Evolutionary conservation across 1,140 invertebrate species (phyloP), one percentile per base, ranked within the genome.

Genomic region (Maniola jurtina): DNA sequence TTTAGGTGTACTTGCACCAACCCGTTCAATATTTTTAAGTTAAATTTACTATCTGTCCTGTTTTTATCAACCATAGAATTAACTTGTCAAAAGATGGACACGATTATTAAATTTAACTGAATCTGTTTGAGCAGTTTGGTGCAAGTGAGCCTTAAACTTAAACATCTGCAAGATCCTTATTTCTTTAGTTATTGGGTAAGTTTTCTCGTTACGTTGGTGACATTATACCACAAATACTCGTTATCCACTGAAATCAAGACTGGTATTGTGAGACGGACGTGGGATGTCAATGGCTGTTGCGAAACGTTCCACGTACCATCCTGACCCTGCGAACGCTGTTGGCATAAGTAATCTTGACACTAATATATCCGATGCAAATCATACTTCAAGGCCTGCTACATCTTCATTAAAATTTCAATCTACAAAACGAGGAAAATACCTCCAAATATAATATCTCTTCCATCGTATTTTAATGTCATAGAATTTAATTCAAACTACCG

Each of bases 321-420:
- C 67, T 76, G 79, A 79, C 76, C 79, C 77, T 77, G 68, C 48
- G 72, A 61, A 84, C 75, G 81, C 68, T 35, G 65, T 71, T 61
- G 73, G 79, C 71, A 84, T 82, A 61, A 57, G 66, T 83, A 83
- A 83, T 86, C 73, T 81, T 77, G 75, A 81, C 76, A 80, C 72
- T 78, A 80, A 81, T 83, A 76, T 70, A 73, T 50, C 68, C 60
- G 65, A 57, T 65, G 58, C 52, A 50, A 55, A 38, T 48, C 59
- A 50, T 45, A 36, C 40, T 35, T 45, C 57, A 59, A 59, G 42
- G 48, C 14, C 11, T 25, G 15, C 15, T 33, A 25, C 14, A 52
- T 10, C 13, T 13, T 52, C 48, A 25, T 25, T 25, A 25, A 52
- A 7, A 14, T 6, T 11, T 48, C 25, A 56, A 35, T 25, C 25